A percentile compares a stretch with the other conserved stretches of the same genome.
Evolutionary conservation across 2,113 vertebrate species (phyloP).

Genomic region (Amblyornis subalaris): DNA sequence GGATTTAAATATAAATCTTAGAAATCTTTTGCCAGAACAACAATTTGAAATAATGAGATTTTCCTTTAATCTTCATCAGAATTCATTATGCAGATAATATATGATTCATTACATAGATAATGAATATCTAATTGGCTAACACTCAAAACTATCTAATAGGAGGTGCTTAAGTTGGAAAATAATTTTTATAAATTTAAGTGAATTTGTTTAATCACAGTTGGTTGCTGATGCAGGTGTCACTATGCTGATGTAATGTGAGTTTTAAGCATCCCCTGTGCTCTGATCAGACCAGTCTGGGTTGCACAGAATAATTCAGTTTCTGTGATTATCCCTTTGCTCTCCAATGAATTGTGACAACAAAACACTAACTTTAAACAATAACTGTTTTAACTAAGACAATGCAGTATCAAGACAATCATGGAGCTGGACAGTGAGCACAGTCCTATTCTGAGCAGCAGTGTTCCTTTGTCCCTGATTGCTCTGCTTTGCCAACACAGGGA

Average conservation of each 20-base stretch:
- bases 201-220: background rate
- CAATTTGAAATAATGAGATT: constrained; percentile 14
- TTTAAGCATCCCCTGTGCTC: background rate
- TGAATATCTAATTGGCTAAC: constrained; percentile 2
- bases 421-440: background rate
- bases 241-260: background rate
- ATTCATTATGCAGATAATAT: background rate
- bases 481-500: background rate
- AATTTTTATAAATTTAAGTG: background rate
- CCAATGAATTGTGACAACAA: background rate
- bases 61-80: constrained; percentile 9
- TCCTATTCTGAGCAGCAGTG: background rate
- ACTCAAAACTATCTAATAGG: background rate
- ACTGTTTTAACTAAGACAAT: background rate
- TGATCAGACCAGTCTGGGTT: background rate
- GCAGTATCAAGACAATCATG: background rate
- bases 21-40: background rate
- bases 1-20: background rate
- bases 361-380: background rate
- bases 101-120: background rate
- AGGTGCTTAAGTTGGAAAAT: background rate
- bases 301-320: background rate
- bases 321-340: background rate
- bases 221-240: background rate
- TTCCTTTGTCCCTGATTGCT: background rate